Percentiles rank a stretch among this genome's conserved stretches.
Evolutionary conservation across 2,797 vertebrate species (phyloP).

Genomic region (Eulemur albifrons): DNA sequence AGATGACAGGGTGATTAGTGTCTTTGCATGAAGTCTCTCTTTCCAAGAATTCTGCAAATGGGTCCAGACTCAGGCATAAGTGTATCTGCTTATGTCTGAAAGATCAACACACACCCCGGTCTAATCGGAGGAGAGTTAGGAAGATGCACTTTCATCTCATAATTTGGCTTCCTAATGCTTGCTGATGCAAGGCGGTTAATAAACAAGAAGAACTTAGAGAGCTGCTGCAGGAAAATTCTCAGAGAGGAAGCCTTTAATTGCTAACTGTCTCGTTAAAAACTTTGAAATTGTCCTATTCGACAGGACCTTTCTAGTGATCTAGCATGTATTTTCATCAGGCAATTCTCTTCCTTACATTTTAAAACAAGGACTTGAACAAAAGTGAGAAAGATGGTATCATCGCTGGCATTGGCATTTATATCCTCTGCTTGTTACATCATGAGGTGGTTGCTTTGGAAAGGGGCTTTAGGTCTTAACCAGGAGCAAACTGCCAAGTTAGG

Average conservation of each 20-base stretch:
- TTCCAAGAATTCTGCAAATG: constrained; percentile 20
- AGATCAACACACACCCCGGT: not conserved
- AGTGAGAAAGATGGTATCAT: constrained; percentile 8
- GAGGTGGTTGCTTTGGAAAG: not conserved
- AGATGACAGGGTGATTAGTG: constrained; percentile 76
- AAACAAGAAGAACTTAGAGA: constrained; percentile 63
- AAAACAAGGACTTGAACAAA: constrained; percentile 36
- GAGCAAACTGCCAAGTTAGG: constrained; percentile 5
- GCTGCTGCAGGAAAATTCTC: constrained; percentile 75
- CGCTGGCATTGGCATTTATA: constrained; percentile 47
- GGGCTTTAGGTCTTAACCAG: not conserved
- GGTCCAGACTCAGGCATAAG: not conserved
- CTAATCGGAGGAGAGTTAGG: not conserved
- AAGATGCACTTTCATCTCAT: constrained; percentile 61
- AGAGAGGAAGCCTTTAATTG: constrained; percentile 77
- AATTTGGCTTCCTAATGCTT: constrained; percentile 64
- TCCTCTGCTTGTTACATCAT: constrained; percentile 55
- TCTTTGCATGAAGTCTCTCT: not conserved
- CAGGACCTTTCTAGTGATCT: constrained; percentile 76
- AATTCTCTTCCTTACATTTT: constrained; percentile 49
- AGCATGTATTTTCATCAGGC: not conserved
- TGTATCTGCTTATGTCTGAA: not conserved
- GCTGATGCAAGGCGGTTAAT: constrained; percentile 68
- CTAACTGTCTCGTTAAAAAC: constrained; percentile 80
- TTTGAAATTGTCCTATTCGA: constrained; percentile 76